phyloP scores from a whole-genome alignment of 2,113 vertebrate species.

The Heliornis fulica region DNA sequence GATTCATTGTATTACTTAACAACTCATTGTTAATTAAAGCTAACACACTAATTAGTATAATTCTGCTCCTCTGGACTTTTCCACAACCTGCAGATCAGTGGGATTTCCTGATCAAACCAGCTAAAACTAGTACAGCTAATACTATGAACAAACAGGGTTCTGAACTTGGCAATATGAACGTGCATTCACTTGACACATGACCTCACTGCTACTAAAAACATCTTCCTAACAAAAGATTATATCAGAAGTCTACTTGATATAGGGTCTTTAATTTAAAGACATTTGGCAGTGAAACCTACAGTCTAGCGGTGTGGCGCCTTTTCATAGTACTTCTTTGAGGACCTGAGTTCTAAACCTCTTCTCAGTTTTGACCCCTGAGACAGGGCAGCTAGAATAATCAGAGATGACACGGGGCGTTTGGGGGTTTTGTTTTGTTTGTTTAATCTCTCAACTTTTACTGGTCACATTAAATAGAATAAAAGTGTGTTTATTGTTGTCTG shows the following conservation, averaged over 20 bases:
- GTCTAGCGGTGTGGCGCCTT: fast-evolving
- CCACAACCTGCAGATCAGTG: not conserved
- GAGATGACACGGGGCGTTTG: not conserved
- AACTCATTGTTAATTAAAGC: not conserved
- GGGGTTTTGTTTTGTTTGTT: not conserved
- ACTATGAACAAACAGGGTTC: not conserved
- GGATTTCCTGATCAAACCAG: not conserved
- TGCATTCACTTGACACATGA: not conserved
- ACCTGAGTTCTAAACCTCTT: not conserved
- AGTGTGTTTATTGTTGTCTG: not conserved
- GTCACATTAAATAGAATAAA: not conserved
- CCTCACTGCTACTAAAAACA: not conserved
- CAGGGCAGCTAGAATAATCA: not conserved
- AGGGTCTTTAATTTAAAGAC: not conserved
- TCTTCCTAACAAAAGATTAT: not conserved
- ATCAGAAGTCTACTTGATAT: not conserved
- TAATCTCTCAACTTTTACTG: not conserved
- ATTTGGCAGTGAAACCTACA: not conserved
- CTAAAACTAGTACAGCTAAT: not conserved
- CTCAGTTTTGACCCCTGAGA: not conserved
- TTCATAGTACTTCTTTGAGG: not conserved
- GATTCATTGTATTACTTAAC: not conserved
- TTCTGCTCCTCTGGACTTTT: not conserved
- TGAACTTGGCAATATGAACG: not conserved
- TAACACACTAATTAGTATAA: not conserved